These are phyloP conservation scores for Idaea biselata DNA, from an alignment of 2,888 invertebrate species.

Conservation along the genomic window DNA sequence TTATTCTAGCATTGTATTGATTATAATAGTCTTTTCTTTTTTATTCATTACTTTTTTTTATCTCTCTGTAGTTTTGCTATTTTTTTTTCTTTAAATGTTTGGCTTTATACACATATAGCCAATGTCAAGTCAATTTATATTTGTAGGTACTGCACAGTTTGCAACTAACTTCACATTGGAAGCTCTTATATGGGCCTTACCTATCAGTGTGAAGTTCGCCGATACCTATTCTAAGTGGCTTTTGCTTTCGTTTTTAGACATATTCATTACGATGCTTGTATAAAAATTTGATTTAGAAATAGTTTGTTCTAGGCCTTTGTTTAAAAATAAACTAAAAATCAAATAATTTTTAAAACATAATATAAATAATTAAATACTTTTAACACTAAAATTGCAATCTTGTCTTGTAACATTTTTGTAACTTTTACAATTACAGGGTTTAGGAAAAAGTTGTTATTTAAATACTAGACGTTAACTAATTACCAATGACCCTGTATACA, in stretches of 20 bases:
- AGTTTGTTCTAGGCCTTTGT: not conserved
- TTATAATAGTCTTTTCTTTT: conserved; percentile 28
- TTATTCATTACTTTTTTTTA: conserved; percentile 2
- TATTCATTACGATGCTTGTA: conserved; percentile 24
- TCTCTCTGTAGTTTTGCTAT: conserved; percentile 11
- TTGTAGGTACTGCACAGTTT: not conserved
- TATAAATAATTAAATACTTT: no score
- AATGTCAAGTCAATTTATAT: not conserved
- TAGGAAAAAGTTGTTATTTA: no score
- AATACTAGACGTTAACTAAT: no score
- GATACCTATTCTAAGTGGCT: not conserved
- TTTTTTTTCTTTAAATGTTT: conserved; percentile 8
- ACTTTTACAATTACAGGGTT: no score
- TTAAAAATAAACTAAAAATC: no score
- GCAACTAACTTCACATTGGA: not conserved
- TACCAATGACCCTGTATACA: no score
- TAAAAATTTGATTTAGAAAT: conserved; percentile 8
- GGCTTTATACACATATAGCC: not conserved
- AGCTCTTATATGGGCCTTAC: not conserved
- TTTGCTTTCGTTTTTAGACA: conserved; percentile 11
- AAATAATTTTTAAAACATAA: no score
- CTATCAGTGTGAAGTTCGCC: not conserved
- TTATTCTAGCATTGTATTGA: conserved; percentile 37
- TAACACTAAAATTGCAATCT: no score
- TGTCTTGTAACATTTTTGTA: no score